These are phyloP conservation scores for Oscarella lobularis DNA, from an alignment of 37 sponge, comb jelly and placozoan species.

Conservation along the genomic window DNA sequence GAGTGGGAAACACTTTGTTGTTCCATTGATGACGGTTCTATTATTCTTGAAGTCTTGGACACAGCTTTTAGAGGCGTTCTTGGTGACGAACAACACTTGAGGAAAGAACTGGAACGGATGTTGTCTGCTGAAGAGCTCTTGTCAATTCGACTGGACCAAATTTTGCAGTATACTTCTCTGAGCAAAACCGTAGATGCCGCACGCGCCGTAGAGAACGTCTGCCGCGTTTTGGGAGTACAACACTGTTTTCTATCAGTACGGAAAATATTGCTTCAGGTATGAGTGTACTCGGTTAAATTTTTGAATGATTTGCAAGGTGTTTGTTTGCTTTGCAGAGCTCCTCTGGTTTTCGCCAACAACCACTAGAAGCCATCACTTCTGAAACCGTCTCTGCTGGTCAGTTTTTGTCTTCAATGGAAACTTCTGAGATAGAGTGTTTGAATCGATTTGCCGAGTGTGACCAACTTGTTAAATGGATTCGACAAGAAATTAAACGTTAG, in stretches of 20 bases:
- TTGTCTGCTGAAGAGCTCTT: too few relatives aligned
- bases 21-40: too few relatives aligned
- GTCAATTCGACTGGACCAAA: not conserved
- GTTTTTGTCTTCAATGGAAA: not conserved
- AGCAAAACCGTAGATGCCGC: not conserved
- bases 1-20: too few relatives aligned
- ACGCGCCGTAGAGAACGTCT: not conserved
- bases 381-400: not conserved
- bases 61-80: too few relatives aligned
- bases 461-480: not conserved
- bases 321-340: not conserved
- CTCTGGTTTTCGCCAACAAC: not conserved
- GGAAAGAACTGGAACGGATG: too few relatives aligned
- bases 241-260: too few relatives aligned
- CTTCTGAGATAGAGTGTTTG: not conserved
- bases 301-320: not conserved
- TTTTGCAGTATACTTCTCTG: not conserved
- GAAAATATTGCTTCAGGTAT: not conserved
- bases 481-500: not conserved
- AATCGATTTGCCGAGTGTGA: not conserved
- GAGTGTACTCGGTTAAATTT: not conserved
- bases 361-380: not conserved
- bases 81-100: too few relatives aligned
- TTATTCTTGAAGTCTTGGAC: too few relatives aligned
- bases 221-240: not conserved